Evolutionary conservation across 2,113 vertebrate genomes (phyloP).

Genomic region (Apaloderma vittatum): DNA sequence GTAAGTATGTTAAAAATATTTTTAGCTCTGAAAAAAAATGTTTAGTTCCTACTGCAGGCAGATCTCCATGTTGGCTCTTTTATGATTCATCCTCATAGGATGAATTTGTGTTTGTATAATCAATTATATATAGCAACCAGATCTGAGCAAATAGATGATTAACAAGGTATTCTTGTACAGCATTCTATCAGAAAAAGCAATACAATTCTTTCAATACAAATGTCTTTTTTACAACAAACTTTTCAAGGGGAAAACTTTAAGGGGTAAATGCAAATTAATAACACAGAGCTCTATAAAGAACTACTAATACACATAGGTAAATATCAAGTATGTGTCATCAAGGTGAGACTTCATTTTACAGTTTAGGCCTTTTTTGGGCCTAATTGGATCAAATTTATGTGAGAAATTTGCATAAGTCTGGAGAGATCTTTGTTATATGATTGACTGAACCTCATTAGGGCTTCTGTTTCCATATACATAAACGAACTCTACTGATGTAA

Average conservation of each 20-base stretch:
- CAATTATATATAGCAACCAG: background rate
- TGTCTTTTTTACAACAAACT: background rate
- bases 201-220: background rate
- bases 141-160: background rate
- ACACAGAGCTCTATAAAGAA: background rate
- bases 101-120: background rate
- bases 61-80: background rate
- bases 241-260: background rate
- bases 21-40: background rate
- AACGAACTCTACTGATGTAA: slow-evolving; percentile 16
- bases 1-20: background rate
- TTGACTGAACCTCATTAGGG: background rate
- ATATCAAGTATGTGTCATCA: background rate
- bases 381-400: slow-evolving; percentile 21
- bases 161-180: background rate
- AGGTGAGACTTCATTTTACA: background rate
- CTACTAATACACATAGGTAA: background rate
- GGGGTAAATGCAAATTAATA: background rate
- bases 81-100: background rate
- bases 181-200: background rate
- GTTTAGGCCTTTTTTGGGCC: background rate
- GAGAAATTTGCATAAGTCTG: slow-evolving; percentile 41
- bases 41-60: background rate
- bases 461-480: slow-evolving; percentile 11
- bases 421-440: background rate